Evolutionary conservation across 1,140 invertebrate species (phyloP), one percentile per base, ranked within the genome.

Genomic region (Pseudomyrmex concolor): DNA sequence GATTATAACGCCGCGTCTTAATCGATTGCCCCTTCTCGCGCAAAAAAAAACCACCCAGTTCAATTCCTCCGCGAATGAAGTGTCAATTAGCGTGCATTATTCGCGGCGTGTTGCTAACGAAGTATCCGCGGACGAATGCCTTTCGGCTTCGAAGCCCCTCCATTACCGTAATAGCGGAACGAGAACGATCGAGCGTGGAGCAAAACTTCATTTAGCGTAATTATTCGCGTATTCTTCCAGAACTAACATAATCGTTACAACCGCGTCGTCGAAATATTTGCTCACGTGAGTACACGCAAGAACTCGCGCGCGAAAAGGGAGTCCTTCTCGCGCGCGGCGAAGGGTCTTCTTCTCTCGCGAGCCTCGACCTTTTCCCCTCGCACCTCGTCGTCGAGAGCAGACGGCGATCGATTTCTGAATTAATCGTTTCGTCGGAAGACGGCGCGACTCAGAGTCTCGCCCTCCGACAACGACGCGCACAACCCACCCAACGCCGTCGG

Each of bases 391-490:
- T 19, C 3, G 48, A 54, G 0, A 45, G 7, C 2, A 34, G 34
- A 34, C 25, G 25, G 17, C 70, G 15, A 74, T 82, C 70, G 50
- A 82, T 74, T 74, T 74, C 25, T 74, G 70, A 50, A 82, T 82
- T 82, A 82, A 82, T 82, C 60, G 60, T 63, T 82, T 74, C 68
- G 12, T 82, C 59, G 57, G 48, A 62, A 72, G 59, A 62, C 50
- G 68, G 57, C 45, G 43, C 34, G 59, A 25, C 77, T 54, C 34
- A n/a, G n/a, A 55, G 50, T 67, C 74, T 77, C 25, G 34, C 13
- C 54, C 25, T 34, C 5, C 34, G 34, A 34, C 34, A 48, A 57
- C 22, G 50, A 77, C 43, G 22, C 63, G 51, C 25, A 7, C 34
- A 34, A 34, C 5, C 34, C 34, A 34, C 34, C 34, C 34, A 80